Evolutionary conservation across 2,797 vertebrate genomes (phyloP).

Genomic region (Pterois miles): DNA sequence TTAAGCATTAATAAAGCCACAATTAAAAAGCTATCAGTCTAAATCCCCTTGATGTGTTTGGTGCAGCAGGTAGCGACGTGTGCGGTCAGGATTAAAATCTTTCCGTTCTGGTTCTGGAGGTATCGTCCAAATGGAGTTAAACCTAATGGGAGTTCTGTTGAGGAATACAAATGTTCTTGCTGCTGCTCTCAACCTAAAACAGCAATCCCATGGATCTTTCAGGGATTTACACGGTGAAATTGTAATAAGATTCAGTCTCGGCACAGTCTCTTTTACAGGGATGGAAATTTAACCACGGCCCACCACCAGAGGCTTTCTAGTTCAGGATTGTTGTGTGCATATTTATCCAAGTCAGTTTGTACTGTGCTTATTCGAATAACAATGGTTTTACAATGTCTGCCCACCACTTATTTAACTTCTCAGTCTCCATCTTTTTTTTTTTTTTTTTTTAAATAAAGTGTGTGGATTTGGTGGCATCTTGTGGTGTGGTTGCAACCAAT

Average conservation of each 20-base stretch:
- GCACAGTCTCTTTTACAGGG: constrained; percentile 16
- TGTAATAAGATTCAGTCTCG: constrained; percentile 55
- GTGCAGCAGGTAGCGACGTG: constrained; percentile 12
- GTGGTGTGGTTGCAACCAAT: too few species aligned
- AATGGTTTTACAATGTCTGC: not conserved
- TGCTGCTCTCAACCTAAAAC: constrained; percentile 46
- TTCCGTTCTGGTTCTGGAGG: constrained; percentile 41
- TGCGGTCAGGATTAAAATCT: constrained; percentile 34
- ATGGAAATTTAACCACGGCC: constrained; percentile 25
- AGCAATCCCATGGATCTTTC: constrained; percentile 56
- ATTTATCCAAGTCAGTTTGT: constrained; percentile 10
- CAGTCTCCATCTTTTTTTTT: not conserved
- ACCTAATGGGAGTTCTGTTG: constrained; percentile 34
- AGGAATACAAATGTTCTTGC: constrained; percentile 58
- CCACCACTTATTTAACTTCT: not conserved
- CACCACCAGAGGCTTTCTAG: not conserved
- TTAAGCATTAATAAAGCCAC: constrained; percentile 50
- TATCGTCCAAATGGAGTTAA: constrained; percentile 55
- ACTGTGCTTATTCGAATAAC: not conserved
- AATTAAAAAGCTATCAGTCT: constrained; percentile 48
- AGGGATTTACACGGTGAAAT: constrained; percentile 60
- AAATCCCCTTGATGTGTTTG: constrained; percentile 1
- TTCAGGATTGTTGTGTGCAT: not conserved
- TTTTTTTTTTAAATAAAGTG: too few species aligned
- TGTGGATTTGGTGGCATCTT: too few species aligned